A percentile compares a stretch with the other conserved stretches of the same genome.
phyloP scores from a whole-genome alignment of 2,888 invertebrate species.

The Pterostichus niger region DNA sequence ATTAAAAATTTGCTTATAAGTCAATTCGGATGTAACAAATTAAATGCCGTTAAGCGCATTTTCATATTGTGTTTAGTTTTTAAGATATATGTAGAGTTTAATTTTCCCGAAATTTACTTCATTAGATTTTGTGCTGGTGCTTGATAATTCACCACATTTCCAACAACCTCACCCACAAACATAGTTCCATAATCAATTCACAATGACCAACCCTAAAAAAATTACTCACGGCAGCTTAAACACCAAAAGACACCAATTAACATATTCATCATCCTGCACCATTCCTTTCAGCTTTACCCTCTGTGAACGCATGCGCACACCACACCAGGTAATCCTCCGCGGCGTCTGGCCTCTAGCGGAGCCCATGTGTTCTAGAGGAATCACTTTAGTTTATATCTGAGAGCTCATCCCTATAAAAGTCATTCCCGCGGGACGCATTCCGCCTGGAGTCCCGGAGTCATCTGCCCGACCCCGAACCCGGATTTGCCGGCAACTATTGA shows the following conservation, averaged over 20 bases:
- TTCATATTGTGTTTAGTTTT: too few species aligned
- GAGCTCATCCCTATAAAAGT: slow-evolving; percentile 71
- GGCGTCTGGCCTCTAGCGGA: slow-evolving; percentile 69
- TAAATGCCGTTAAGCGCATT: too few species aligned
- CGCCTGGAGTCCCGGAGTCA: slow-evolving; percentile 37
- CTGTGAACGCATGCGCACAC: background rate
- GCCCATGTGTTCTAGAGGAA: slow-evolving; percentile 74
- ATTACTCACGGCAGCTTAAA: slow-evolving; percentile 54
- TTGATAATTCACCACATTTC: background rate
- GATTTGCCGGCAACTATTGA: slow-evolving; percentile 62
- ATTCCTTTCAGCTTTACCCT: background rate
- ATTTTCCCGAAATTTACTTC: too few species aligned
- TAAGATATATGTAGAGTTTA: too few species aligned
- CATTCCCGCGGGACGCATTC: slow-evolving; percentile 63
- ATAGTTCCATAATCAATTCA: background rate
- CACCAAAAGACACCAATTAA: slow-evolving; percentile 62
- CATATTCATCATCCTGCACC: slow-evolving; percentile 53
- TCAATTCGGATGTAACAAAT: too few species aligned
- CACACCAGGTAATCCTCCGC: background rate
- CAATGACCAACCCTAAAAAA: slow-evolving; percentile 18
- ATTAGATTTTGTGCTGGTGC: too few species aligned
- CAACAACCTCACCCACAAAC: background rate
- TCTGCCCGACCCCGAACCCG: slow-evolving; percentile 22
- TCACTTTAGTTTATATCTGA: slow-evolving; percentile 72
- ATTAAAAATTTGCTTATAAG: too few species aligned